Base-by-base conservation (phyloP, 1,140 invertebrate genomes). In the Aphidius gifuensis region DNA sequence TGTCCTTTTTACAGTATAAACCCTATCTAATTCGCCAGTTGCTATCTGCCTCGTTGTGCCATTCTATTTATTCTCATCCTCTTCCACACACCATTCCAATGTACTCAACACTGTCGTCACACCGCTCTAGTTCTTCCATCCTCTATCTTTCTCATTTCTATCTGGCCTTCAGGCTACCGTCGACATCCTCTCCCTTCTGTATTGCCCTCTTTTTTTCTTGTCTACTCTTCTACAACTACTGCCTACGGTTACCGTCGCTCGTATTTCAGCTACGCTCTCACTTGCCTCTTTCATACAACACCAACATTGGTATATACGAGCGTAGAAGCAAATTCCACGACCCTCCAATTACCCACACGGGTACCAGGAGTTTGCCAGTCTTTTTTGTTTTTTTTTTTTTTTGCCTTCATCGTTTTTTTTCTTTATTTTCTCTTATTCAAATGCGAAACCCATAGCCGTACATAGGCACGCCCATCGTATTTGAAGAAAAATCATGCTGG, bases 331-430 rank as follows among this genome's bases (percentile, higher is more conserved):
- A 73, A 73, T 72, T 73, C 71, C 72, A 66, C 72, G 69, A 76
- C 73, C 74, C 73, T 74, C 70, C 74, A 75, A 76, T 76, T 75
- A 75, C 67, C 70, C 23, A 32, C 65, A 66, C 65, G 68, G 67
- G 64, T 45, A 61, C 65, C 69, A 32, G 23, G 66, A 70, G 62
- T 71, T 72, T 67, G 61, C 67, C 72, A 69, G 63, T 71, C 68
- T 73, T 75, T 74, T 73, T 70, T 71, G n/a, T 73, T 64, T 65
- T 71, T 69, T 73, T 75, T 74, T 73, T 70, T 71, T 73, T 64
- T 65, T 60, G 53, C 50, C 61, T 49, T 40, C 43, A 56, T 44
- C 65, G 64, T 64, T 61, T 66, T 61, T 43, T 58, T 56, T 64
- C 61, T 53, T 40, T 64, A 59, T 66, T 61, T 43, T 58, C 51